Percentiles rank a stretch among this genome's conserved stretches.
Conservation (phyloP, 2,888 invertebrate species). For the Eristalis arbustorum region DNA sequence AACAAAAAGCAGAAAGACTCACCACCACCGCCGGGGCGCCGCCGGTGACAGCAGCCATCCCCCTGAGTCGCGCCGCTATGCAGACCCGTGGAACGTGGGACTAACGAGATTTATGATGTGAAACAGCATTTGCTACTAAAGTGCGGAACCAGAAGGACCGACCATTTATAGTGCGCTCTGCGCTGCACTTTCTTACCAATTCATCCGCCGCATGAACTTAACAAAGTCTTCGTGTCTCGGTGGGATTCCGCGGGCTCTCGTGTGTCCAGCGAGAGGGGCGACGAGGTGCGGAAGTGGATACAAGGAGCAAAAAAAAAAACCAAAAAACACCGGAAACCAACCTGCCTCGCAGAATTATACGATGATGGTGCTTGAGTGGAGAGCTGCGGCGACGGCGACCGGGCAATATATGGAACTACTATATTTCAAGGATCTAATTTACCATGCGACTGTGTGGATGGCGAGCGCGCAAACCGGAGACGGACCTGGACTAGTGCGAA, state of each 20-base stretch:
- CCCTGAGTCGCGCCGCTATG: conserved; percentile 2
- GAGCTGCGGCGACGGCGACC: conserved; percentile 12
- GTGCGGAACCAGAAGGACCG: conserved; percentile 66
- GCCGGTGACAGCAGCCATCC: conserved; percentile 8
- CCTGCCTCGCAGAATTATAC: conserved; percentile 41
- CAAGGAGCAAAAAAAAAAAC: not conserved
- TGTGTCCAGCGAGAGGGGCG: conserved; percentile 25
- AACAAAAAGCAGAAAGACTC: not conserved
- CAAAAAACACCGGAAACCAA: conserved; percentile 7
- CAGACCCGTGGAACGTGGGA: conserved; percentile 40
- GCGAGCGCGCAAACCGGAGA: not conserved
- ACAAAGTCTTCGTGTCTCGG: conserved; percentile 21
- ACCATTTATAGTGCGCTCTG: conserved; percentile 67
- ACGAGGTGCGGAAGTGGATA: not conserved
- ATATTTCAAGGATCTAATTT: conserved; percentile 68
- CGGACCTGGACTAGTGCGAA: conserved; percentile 32
- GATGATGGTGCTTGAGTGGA: conserved; percentile 29
- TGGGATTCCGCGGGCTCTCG: conserved; percentile 20
- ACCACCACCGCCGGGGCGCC: conserved; percentile 18
- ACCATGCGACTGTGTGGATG: conserved; percentile 57
- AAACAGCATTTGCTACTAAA: conserved; percentile 70
- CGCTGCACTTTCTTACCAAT: conserved; percentile 67
- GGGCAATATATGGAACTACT: conserved; percentile 53
- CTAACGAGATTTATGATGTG: conserved; percentile 70
- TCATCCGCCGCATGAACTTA: conserved; percentile 59